Evolutionary conservation across 2,113 vertebrate genomes (phyloP), one percentile per base, ranked within the genome.

Genomic region (Nothocercus nigrocapillus): DNA sequence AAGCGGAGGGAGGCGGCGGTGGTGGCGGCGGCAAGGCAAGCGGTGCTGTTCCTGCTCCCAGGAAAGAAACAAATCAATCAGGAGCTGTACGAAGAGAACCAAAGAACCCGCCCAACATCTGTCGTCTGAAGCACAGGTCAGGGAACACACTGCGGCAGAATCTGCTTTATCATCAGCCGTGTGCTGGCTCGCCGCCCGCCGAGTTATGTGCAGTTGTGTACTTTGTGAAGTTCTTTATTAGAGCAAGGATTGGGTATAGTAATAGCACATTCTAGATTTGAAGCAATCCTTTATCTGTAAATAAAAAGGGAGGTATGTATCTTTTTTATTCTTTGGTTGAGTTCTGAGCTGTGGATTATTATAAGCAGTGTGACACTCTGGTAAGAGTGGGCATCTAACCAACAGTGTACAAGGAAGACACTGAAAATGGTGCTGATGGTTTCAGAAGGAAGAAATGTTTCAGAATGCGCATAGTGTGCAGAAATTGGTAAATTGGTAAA

Each of bases 1-100:
- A 94, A 96, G 61, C 47, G 28, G 62, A 91, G 63, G 63, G 91
- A 92, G 79, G 82, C 77, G 64, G 75, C 42, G n/a, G 42, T 70
- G 40, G 89, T 74, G 70, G 54, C 40, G 59, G 85, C 45, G 90
- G 62, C 64, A 70, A 80, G 92, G 51, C 73, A 92, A 96, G 83
- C 61, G 21, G 91, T 83, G 89, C 89, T 91, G 61, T 88, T 93
- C 85, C 56, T 81, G 61, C 74, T 95, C 94, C 82, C 88, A 93
- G 85, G 70, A 81, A 94, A 94, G 93, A 91, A 91, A 94, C 82
- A 85, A 93, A 95, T 97, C 94, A 96, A 89, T 97, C 94, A 83
- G 82, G 75, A 85, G 44, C 72, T 88, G 27, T 75, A 24, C 45
- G 61, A 56, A 74, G 85, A 90, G 85, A 89, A 81, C 16, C 81